These are phyloP conservation scores for Cosmopolites sordidus DNA, from an alignment of 2,888 invertebrate species.

Conservation along the genomic window DNA sequence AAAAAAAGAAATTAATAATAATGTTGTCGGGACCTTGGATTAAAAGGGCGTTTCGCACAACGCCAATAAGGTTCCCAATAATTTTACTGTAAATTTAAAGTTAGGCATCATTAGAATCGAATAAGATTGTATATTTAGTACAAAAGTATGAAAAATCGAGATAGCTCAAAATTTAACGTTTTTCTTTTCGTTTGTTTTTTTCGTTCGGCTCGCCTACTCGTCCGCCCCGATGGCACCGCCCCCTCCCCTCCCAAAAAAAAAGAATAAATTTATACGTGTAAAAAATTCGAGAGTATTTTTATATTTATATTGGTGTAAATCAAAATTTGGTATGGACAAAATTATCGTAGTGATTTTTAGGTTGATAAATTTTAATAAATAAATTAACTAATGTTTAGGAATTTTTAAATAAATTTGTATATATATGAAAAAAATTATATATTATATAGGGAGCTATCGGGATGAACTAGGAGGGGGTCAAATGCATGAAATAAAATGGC, in stretches of 20 bases:
- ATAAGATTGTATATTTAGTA: slow-evolving; percentile 51
- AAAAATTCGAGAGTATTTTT: slow-evolving; percentile 52
- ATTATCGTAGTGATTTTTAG: slow-evolving; percentile 51
- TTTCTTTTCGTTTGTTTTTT: slow-evolving; percentile 23
- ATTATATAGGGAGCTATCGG: slow-evolving; percentile 55
- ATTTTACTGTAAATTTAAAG: slow-evolving; percentile 45
- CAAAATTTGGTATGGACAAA: slow-evolving; percentile 52
- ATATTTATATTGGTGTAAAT: slow-evolving; percentile 54
- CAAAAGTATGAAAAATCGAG: slow-evolving; percentile 45
- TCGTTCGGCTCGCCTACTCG: slow-evolving; percentile 29
- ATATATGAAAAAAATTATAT: slow-evolving; percentile 58
- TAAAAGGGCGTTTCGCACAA: neutral
- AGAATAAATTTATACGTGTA: slow-evolving; percentile 49
- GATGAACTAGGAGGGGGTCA: slow-evolving; percentile 8
- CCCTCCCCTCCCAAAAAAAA: slow-evolving; percentile 16
- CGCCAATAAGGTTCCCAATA: slow-evolving; percentile 42
- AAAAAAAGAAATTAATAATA: slow-evolving; percentile 19
- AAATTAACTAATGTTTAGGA: slow-evolving; percentile 62
- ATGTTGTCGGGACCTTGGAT: slow-evolving; percentile 44
- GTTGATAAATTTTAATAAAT: slow-evolving; percentile 53
- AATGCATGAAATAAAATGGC: slow-evolving; percentile 48
- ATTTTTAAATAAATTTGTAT: slow-evolving; percentile 67
- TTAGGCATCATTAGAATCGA: slow-evolving; percentile 52
- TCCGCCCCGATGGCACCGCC: slow-evolving; percentile 35
- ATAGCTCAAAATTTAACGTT: slow-evolving; percentile 48